Conservation (phyloP, 2,888 invertebrate genomes). For the Liopterus haemorrhoidalis region DNA sequence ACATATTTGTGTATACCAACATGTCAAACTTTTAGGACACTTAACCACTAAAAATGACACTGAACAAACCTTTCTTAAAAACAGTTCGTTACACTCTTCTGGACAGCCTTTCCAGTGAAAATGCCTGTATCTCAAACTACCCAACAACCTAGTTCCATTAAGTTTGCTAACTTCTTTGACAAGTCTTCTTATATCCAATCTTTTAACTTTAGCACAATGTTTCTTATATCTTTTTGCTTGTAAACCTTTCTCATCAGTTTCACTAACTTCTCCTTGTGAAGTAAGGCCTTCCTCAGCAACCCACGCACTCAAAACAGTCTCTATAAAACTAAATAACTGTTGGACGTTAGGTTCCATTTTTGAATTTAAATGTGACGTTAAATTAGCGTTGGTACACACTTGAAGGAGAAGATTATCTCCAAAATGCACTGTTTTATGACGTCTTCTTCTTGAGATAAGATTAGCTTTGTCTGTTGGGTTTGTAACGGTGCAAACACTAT, state of each 20-base stretch:
- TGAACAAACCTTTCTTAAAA: constrained; percentile 87
- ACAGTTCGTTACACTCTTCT: constrained; percentile 82
- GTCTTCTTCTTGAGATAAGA: constrained; percentile 59
- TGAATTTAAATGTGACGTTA: constrained; percentile 47
- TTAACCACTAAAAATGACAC: no score
- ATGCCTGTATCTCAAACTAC: constrained; percentile 67
- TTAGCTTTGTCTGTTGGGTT: constrained; percentile 42
- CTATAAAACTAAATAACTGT: constrained; percentile 75
- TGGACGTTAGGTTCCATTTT: constrained; percentile 71
- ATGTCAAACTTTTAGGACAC: no score
- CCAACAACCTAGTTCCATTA: constrained; percentile 59
- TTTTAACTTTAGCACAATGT: constrained; percentile 59
- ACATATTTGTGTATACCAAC: no score
- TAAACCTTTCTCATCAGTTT: constrained; percentile 63
- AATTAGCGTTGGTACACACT: constrained; percentile 65
- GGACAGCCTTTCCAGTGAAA: constrained; percentile 81
- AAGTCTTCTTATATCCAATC: constrained; percentile 62
- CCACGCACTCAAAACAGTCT: constrained; percentile 73
- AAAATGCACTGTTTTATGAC: constrained; percentile 74
- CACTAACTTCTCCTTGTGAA: constrained; percentile 67
- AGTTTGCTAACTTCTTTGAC: constrained; percentile 66
- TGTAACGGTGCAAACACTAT: constrained; percentile 40
- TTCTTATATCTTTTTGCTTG: constrained; percentile 54
- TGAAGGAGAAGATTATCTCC: constrained; percentile 69
- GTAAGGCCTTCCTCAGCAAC: constrained; percentile 67